phyloP scores from a whole-genome alignment of 2,797 vertebrate genomes.

The Acanthiza pusilla region DNA sequence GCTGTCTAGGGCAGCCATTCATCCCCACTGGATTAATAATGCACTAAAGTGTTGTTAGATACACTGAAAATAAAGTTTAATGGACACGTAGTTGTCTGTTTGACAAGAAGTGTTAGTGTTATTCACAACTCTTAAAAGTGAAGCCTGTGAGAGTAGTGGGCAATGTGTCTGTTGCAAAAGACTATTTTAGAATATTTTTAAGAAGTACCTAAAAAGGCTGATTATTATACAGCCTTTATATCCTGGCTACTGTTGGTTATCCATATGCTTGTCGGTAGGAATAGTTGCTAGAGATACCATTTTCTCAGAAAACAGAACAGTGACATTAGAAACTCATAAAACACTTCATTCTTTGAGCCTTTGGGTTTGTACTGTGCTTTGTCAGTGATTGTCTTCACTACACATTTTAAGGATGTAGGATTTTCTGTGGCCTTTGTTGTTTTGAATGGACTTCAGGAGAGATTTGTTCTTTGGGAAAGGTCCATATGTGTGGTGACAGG shows the following conservation, averaged over 20 bases:
- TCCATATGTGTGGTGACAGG: neutral
- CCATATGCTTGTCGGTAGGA: neutral
- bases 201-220: neutral
- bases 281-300: neutral
- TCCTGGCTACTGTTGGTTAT: neutral
- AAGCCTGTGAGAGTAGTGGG: neutral
- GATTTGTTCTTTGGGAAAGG: neutral
- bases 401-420: neutral
- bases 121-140: neutral
- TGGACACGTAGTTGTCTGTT: neutral
- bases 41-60: neutral
- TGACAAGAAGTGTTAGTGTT: neutral
- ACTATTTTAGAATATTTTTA: neutral
- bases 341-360: neutral
- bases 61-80: neutral
- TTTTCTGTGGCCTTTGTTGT: neutral
- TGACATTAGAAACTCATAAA: neutral
- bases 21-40: neutral
- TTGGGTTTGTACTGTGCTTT: neutral
- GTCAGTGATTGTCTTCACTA: neutral
- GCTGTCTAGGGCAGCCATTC: neutral
- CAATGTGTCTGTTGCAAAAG: neutral
- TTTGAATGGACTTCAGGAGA: neutral
- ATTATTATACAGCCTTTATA: neutral
- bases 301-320: neutral